Base-by-base conservation (phyloP, 35 echinoderm and acorn worm species). In the Strongylocentrotus purpuratus region DNA sequence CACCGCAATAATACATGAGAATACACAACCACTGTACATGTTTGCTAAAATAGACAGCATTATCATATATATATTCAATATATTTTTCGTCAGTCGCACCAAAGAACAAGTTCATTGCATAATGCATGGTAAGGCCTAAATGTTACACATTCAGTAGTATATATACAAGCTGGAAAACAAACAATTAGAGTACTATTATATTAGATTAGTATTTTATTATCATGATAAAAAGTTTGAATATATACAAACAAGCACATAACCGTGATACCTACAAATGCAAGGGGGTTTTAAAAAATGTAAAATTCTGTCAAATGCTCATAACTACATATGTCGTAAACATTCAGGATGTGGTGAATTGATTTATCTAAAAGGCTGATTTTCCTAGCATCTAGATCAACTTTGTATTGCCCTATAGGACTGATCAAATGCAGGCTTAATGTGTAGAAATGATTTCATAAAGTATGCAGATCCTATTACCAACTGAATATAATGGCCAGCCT, bases 101-200 rank as follows among this genome's bases (percentile, higher is more conserved):
- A 45, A 33, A 46, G 52, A 45, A 89, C 87, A 89, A 17, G 87
- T 89, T 89, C 87, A 89, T 89, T 89, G 87, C 87, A 89, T 89
- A 89, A 89, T 89, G 33, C 87, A 89, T 28, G 45, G 87, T 89
- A 89, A 89, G 87, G 87, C 87, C 87, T 89, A 89, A 89, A 89
- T 89, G 87, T 89, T 89, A 45, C 32, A 89, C 87, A 89, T 89
- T 46, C 87, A 89, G 32, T 45, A 89, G 12, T 45, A 89, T 59
- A 59, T 89, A 3, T 89, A 89, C 87, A 89, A 46, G 87, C 87
- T 89, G 87, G 45, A 89, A 89, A 89, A 89, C 87, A 89, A 89
- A 7, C 87, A 89, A 89, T 89, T 89, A 89, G 45, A 89, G 87
- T 89, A 89, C 87, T 89, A 89, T 89, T 2, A 89, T 33, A 4